These are phyloP conservation scores for Mellilla xanthometata DNA, from an alignment of 2,888 invertebrate genomes.

Conservation along the genomic window DNA sequence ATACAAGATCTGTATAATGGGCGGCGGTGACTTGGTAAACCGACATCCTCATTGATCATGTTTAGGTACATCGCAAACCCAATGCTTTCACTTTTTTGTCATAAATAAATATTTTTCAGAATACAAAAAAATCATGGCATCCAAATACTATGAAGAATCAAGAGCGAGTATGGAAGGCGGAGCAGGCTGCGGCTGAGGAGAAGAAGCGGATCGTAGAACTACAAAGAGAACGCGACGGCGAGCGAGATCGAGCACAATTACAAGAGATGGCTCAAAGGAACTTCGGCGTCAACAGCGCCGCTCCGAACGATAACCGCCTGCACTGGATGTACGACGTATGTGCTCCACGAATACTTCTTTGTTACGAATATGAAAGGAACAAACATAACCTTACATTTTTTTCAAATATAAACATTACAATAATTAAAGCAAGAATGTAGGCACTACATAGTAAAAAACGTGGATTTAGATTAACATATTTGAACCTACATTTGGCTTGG, in stretches of 20 bases:
- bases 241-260: slow-evolving; percentile 86
- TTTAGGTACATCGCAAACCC: background rate
- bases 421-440: no score
- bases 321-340: slow-evolving; percentile 93
- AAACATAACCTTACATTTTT: no score
- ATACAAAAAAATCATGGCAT: slow-evolving; percentile 91
- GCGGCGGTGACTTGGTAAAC: background rate
- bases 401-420: no score
- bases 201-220: slow-evolving; percentile 86
- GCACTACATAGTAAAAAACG: no score
- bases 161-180: slow-evolving; percentile 90
- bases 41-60: background rate
- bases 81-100: background rate
- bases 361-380: no score
- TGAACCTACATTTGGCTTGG: no score
- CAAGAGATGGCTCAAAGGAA: slow-evolving; percentile 83
- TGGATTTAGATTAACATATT: no score
- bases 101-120: slow-evolving; percentile 63
- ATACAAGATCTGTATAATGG: background rate
- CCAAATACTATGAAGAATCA: slow-evolving; percentile 90
- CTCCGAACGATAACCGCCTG: slow-evolving; percentile 82
- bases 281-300: slow-evolving; percentile 49
- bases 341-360: background rate
- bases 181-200: slow-evolving; percentile 87
- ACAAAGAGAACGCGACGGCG: slow-evolving; percentile 85